Evolutionary conservation across 1,140 invertebrate genomes (phyloP), one percentile per base, ranked within the genome.

Genomic region (Gonatopus flavifemur): DNA sequence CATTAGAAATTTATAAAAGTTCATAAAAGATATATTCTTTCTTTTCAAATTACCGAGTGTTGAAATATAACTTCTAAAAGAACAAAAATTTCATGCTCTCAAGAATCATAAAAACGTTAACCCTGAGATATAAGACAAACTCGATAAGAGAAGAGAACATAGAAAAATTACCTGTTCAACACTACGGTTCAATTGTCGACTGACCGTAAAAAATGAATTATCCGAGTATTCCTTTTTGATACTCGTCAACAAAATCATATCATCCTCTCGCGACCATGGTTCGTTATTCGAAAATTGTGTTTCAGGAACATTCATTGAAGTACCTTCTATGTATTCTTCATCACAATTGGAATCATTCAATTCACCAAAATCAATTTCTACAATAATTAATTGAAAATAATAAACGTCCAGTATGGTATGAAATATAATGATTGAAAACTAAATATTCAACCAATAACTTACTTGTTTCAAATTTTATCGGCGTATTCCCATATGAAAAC

Each of bases 251-350:
- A 78, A 43, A 40, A 77, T 58, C 40, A 67, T 66, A 52, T 78
- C 76, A 41, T 78, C 75, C 49, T 76, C 65, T 50, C 73, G 67
- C 22, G 75, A 69, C 76, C 76, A 78, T 3, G 72, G 62, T 44
- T 42, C 67, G 6, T 44, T 31, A 19, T 49, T 55, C 3, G 7
- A 22, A 3, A 22, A 3, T 40, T 37, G 13, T 39, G 54, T 49
- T 12, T 63, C 46, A 8, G 28, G 9, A 21, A n/a, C 1, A 15
- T 45, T 49, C 9, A 38, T 35, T 13, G 3, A 10, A 22, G 0
- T 21, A 9, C 24, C 10, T 57, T n/a, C 15, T 13, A 16, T 15
- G 1, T 28, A 13, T 32, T 41, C 15, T 36, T 22, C 24, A 22
- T 16, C 22, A 21, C 19, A 25, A 19, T 20, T 62, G 7, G 57